Evolutionary conservation across 2,113 vertebrate species (phyloP).

Genomic region (Lophius piscatorius): DNA sequence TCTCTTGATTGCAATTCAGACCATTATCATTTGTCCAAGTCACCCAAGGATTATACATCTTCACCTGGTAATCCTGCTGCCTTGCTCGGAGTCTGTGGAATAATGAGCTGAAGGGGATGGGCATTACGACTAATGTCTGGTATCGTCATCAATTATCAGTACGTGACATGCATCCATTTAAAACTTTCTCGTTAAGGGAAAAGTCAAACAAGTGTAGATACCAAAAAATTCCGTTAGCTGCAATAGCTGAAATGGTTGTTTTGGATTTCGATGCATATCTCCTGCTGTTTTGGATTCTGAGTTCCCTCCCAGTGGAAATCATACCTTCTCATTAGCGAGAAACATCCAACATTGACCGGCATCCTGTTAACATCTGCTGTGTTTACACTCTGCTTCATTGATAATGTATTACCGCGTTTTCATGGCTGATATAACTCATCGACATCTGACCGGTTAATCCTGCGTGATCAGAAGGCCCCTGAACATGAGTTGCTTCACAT

Average conservation of each 20-base stretch:
- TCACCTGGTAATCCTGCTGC: slow-evolving; percentile 54
- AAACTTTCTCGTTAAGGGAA: slow-evolving; percentile 54
- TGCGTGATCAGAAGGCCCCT: slow-evolving; percentile 29
- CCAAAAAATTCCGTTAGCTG: slow-evolving; percentile 18
- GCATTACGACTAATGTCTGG: slow-evolving; percentile 60
- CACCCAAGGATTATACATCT: slow-evolving; percentile 54
- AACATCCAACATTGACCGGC: slow-evolving; percentile 61
- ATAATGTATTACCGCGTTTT: slow-evolving; percentile 67
- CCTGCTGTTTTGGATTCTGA: slow-evolving; percentile 49
- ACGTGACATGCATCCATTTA: slow-evolving; percentile 59
- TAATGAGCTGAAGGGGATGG: slow-evolving; percentile 55
- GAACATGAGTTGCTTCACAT: slow-evolving; percentile 32
- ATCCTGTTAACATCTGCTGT: slow-evolving; percentile 69
- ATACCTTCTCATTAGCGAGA: slow-evolving; percentile 71
- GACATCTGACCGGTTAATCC: slow-evolving; percentile 60
- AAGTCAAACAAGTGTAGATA: slow-evolving; percentile 36
- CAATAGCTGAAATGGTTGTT: slow-evolving; percentile 33
- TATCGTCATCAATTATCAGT: slow-evolving; percentile 72
- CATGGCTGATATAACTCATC: slow-evolving; percentile 52
- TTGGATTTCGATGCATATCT: slow-evolving; percentile 32
- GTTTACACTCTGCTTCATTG: slow-evolving; percentile 67
- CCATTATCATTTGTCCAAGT: slow-evolving; percentile 66
- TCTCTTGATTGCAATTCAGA: slow-evolving; percentile 57
- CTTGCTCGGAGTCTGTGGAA: slow-evolving; percentile 39
- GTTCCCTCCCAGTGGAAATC: slow-evolving; percentile 61